phyloP scores from a whole-genome alignment of 1,140 invertebrate genomes.

The Lepidostoma basale region DNA sequence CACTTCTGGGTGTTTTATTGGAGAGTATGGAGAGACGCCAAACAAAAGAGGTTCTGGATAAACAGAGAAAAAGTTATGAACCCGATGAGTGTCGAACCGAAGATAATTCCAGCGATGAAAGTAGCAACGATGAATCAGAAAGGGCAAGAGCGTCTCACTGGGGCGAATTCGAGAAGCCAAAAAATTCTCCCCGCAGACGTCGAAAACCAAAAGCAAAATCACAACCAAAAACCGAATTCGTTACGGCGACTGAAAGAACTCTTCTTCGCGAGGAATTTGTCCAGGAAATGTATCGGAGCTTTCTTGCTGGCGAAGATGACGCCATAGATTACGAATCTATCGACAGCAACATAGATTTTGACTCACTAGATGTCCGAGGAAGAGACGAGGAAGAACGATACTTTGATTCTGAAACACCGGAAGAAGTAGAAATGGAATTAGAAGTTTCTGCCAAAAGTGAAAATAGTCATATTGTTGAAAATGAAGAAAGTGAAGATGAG shows the following conservation, averaged over 20 bases:
- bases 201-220: slow-evolving; percentile 48
- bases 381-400: slow-evolving; percentile 88
- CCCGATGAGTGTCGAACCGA: slow-evolving; percentile 61
- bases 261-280: slow-evolving; percentile 84
- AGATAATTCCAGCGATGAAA: slow-evolving; percentile 50
- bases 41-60: slow-evolving; percentile 66
- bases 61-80: slow-evolving; percentile 68
- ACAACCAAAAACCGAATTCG: slow-evolving; percentile 50
- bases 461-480: slow-evolving; percentile 40
- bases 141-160: slow-evolving; percentile 48
- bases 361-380: slow-evolving; percentile 71
- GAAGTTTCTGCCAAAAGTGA: slow-evolving; percentile 33
- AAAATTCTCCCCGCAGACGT: slow-evolving; percentile 46
- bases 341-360: slow-evolving; percentile 80
- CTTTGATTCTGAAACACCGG: slow-evolving; percentile 80
- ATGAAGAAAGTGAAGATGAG: slow-evolving; percentile 66
- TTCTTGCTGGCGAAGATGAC: slow-evolving; percentile 81
- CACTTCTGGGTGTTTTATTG: slow-evolving; percentile 71
- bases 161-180: slow-evolving; percentile 58
- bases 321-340: slow-evolving; percentile 83
- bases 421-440: slow-evolving; percentile 47
- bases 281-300: slow-evolving; percentile 85
- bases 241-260: slow-evolving; percentile 64
- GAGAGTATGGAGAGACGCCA: slow-evolving; percentile 71
- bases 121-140: slow-evolving; percentile 21